phyloP scores from a whole-genome alignment of 2,113 vertebrate genomes.

The Ceyx melanurus region DNA sequence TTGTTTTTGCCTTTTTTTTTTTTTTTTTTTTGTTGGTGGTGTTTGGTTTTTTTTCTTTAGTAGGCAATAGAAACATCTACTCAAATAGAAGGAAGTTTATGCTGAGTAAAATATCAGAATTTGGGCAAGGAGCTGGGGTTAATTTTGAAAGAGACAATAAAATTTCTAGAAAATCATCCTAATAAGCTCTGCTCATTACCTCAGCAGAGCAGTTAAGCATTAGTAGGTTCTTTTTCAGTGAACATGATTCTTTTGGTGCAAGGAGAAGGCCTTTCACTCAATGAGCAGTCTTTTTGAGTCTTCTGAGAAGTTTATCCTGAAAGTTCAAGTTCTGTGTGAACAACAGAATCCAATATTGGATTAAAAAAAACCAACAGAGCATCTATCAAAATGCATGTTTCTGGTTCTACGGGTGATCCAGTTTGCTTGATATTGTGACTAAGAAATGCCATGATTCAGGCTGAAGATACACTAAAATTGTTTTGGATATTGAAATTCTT shows the following conservation, averaged over 20 bases:
- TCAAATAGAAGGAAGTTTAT: neutral
- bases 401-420: neutral
- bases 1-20: too few relatives aligned
- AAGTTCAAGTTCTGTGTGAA: neutral
- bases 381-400: neutral
- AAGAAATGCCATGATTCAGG: neutral
- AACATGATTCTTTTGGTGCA: neutral
- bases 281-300: neutral
- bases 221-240: neutral
- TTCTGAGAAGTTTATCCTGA: neutral
- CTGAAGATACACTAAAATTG: neutral
- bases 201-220: neutral
- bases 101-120: neutral
- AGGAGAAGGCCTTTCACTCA: neutral
- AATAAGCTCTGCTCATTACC: neutral
- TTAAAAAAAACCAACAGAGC: neutral
- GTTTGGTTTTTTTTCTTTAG: neutral
- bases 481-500: neutral
- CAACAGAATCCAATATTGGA: neutral
- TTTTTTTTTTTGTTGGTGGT: neutral
- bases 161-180: neutral
- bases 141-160: neutral
- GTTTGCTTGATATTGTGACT: neutral
- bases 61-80: neutral
- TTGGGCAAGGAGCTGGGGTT: neutral